Base-by-base conservation (phyloP, 2,797 vertebrate genomes). In the Hylomyscus alleni region DNA sequence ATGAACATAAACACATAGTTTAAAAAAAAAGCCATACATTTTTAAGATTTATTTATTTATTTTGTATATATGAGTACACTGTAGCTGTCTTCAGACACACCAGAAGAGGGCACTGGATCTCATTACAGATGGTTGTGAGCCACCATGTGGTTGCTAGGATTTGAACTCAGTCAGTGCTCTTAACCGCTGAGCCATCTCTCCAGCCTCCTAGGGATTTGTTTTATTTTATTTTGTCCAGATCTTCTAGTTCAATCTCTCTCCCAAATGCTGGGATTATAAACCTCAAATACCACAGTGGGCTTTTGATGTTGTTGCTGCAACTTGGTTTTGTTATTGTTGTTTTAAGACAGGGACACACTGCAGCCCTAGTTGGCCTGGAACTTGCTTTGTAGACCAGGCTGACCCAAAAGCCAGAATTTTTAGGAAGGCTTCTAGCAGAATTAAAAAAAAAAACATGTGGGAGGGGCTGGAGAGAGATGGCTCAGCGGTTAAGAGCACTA, bases 391-490 rank as follows among this genome's bases (percentile, higher is more conserved):
- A 67, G 65, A 34, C 65, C 31, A 34, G n/a, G 24, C 56, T 82
- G 54, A 12, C 62, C 67, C 67, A 34, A 78, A 37, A 84, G 24
- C 54, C 52, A 82, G 40, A 1, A 29, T 73, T 92, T 96, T 94
- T 85, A 93, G 54, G 72, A 92, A 96, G 44, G 7, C 62, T 93
- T 20, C 44, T 73, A 31, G 54, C 34, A 58, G n/a, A 90, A 6
- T 83, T 40, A 83, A 92, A 56, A 56, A 1, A 93, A 93, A 84
- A 7, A 20, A 58, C 4, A 5, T 31, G 40, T 19, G 67, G 37
- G 26, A 22, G 15, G 20, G 17, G 15, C n/a, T 19, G 14, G 14
- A 14, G 14, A 14, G 54, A 22, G 31, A 56, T 56, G 54, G 54
- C 54, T 19, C 54, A 19, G 17, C 1, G 54, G 15, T 19, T 56